Conservation (phyloP, 2,113 vertebrate species). For the Aphyosemion australe region DNA sequence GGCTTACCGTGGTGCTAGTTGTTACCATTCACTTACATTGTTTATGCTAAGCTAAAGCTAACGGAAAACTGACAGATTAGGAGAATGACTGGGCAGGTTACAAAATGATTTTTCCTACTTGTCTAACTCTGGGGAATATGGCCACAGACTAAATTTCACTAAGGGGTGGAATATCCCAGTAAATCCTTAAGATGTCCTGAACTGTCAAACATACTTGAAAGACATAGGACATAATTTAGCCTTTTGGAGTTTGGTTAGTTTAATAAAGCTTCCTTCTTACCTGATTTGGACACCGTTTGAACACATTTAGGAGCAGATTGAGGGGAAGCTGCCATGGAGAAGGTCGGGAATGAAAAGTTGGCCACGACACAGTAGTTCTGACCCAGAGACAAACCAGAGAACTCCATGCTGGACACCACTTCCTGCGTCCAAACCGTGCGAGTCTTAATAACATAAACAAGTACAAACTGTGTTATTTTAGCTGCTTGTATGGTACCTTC, state of each 20-base stretch:
- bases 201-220: too few relatives aligned
- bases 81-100: too few relatives aligned
- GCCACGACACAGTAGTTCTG: constrained; percentile 73
- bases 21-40: too few relatives aligned
- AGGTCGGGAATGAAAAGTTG: constrained; percentile 69
- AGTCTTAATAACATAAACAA: constrained; percentile 41
- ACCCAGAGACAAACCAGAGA: constrained; percentile 55
- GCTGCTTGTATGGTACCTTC: too few relatives aligned
- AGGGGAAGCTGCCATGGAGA: constrained; percentile 57
- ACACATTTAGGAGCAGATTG: constrained; percentile 63
- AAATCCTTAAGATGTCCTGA: background rate
- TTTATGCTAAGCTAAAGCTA: too few relatives aligned
- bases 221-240: too few relatives aligned
- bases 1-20: too few relatives aligned
- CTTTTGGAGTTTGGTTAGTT: background rate
- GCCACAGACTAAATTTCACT: too few relatives aligned
- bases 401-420: constrained; percentile 28
- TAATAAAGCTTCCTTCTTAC: constrained; percentile 20
- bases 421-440: constrained; percentile 42
- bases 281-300: constrained; percentile 25
- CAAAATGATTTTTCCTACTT: too few relatives aligned
- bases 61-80: too few relatives aligned
- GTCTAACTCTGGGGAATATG: too few relatives aligned
- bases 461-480: background rate
- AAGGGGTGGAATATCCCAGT: too few relatives aligned